A percentile compares a stretch with the other conserved stretches of the same genome.
Conservation (phyloP, 2,113 vertebrate species). For the Serinus canaria region DNA sequence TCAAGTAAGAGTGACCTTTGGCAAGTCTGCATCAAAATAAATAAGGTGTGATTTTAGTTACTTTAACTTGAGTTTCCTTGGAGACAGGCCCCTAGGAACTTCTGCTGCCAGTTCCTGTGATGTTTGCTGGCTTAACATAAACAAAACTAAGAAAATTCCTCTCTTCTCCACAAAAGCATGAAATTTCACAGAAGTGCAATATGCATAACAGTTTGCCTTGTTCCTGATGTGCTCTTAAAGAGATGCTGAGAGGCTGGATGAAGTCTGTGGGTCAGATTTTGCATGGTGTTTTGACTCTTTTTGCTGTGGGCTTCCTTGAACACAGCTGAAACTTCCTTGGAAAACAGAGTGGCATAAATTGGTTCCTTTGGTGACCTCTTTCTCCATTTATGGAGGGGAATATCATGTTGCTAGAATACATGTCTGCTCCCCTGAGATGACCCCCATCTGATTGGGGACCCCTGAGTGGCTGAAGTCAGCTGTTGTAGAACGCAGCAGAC, state of each 20-base stretch:
- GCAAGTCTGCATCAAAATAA: slow-evolving; percentile 30
- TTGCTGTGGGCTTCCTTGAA: background rate
- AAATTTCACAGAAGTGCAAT: background rate
- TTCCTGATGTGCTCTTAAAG: background rate
- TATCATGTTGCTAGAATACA: background rate
- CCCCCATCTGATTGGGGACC: background rate
- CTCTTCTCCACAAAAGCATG: background rate
- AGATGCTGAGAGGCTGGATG: background rate
- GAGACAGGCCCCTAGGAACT: slow-evolving; percentile 10
- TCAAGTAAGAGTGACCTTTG: slow-evolving; percentile 35
- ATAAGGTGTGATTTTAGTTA: slow-evolving; percentile 31
- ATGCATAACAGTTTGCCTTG: background rate
- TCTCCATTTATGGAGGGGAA: background rate
- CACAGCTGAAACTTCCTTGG: background rate
- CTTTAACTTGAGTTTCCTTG: slow-evolving; percentile 37
- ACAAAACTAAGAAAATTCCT: background rate
- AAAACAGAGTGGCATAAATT: background rate
- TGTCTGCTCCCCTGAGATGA: background rate
- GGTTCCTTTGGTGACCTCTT: background rate
- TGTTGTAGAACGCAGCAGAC: background rate
- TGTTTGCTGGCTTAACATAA: background rate
- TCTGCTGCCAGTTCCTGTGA: background rate
- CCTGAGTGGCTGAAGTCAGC: slow-evolving; percentile 4
- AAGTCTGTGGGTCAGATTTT: background rate
- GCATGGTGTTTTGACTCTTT: background rate